Evolutionary conservation across 2,797 vertebrate species (phyloP).

Genomic region (Nannoperca obscura): DNA sequence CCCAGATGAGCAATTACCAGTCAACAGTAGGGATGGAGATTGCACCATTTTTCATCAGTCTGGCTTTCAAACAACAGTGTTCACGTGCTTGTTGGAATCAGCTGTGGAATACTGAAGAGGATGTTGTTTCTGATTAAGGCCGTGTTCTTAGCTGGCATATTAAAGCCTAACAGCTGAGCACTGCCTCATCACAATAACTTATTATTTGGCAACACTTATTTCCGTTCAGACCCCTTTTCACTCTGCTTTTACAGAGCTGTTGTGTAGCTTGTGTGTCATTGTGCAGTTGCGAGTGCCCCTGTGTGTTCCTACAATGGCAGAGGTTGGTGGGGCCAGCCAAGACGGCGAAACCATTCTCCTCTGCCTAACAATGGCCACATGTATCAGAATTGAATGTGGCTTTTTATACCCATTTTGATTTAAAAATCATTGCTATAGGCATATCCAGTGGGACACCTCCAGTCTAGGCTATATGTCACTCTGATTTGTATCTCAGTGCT

Average conservation of each 20-base stretch:
- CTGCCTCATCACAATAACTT: constrained; percentile 74
- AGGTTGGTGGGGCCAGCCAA: constrained; percentile 80
- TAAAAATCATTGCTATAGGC: constrained; percentile 77
- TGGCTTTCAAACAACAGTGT: constrained; percentile 73
- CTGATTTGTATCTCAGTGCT: constrained; percentile 87
- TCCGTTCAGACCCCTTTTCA: constrained; percentile 65
- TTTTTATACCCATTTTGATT: constrained; percentile 81
- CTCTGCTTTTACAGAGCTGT: constrained; percentile 57
- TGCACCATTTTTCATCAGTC: constrained; percentile 82
- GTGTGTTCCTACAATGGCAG: constrained; percentile 76
- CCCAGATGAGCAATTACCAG: constrained; percentile 81
- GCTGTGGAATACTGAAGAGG: constrained; percentile 70
- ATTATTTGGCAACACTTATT: constrained; percentile 79
- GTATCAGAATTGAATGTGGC: constrained; percentile 79
- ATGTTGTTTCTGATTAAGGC: constrained; percentile 78
- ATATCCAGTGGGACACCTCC: constrained; percentile 78
- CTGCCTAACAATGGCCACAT: constrained; percentile 81
- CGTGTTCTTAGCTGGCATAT: constrained; percentile 76
- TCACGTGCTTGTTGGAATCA: constrained; percentile 78
- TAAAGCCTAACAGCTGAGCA: constrained; percentile 81
- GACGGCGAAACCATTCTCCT: constrained; percentile 77
- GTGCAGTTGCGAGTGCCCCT: constrained; percentile 58
- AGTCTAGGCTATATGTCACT: constrained; percentile 83
- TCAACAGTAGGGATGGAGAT: constrained; percentile 78
- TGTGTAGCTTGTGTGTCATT: constrained; percentile 68